phyloP scores from a whole-genome alignment of 2,888 invertebrate genomes.

The Cephus sareptanus region DNA sequence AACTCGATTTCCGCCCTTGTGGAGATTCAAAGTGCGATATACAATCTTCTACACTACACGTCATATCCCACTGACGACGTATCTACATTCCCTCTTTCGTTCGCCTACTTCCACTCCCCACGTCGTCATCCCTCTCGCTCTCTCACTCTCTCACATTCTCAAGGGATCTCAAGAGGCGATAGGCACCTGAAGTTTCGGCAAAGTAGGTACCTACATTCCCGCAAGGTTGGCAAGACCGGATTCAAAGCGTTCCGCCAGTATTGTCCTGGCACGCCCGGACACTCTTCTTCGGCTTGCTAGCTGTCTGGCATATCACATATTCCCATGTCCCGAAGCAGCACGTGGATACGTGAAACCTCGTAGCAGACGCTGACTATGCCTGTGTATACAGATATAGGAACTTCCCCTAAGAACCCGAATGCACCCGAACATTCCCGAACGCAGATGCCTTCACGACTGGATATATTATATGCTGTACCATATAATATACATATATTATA shows the following conservation, averaged over 20 bases:
- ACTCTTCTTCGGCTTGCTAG: conserved; percentile 21
- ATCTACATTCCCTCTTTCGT: not conserved
- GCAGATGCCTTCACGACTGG: not conserved
- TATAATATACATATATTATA: not conserved
- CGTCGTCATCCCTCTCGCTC: not conserved
- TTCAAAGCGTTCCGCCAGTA: conserved; percentile 35
- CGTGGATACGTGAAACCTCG: not conserved
- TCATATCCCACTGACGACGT: not conserved
- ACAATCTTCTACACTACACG: not conserved
- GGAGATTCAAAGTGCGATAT: not conserved
- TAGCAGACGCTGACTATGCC: not conserved
- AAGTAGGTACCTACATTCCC: conserved; percentile 18
- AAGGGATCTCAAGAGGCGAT: not conserved
- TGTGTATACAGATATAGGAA: not conserved
- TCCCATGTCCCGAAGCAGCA: not conserved
- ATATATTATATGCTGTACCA: not conserved
- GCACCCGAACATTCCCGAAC: not conserved
- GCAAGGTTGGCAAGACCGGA: conserved; percentile 32
- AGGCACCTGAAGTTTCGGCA: not conserved
- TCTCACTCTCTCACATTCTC: not conserved
- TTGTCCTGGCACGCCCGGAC: conserved; percentile 45
- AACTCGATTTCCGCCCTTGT: not conserved
- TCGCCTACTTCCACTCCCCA: not conserved
- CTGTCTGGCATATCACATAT: not conserved
- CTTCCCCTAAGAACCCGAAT: not conserved